phyloP scores from a whole-genome alignment of 2,797 vertebrate species.

The Sebastes wilsoni region DNA sequence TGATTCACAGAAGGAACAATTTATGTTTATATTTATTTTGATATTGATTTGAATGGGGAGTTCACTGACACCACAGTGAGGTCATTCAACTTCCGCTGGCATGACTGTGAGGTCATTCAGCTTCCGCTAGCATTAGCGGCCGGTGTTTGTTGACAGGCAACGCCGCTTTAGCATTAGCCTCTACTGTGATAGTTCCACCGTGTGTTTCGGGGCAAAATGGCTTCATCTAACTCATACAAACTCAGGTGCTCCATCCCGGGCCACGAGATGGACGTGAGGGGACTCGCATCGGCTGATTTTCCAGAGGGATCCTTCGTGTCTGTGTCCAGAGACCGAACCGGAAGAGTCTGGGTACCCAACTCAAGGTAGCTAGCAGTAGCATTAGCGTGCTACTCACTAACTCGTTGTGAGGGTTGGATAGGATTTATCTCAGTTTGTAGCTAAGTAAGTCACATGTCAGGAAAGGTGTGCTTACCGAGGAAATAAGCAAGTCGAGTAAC shows the following conservation, averaged over 20 bases:
- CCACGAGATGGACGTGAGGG: constrained; percentile 94
- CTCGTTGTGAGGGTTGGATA: background rate
- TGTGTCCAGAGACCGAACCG: constrained; percentile 94
- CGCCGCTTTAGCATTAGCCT: constrained; percentile 36
- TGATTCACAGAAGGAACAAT: too few relatives aligned
- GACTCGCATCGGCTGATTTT: constrained; percentile 82
- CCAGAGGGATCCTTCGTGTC: constrained; percentile 92
- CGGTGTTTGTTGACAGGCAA: constrained; percentile 71
- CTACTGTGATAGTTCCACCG: background rate
- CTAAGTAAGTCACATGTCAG: fast-evolving
- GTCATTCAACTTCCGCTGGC: constrained; percentile 60
- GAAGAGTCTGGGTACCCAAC: constrained; percentile 92
- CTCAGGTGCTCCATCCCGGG: constrained; percentile 91
- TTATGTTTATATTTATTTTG: too few relatives aligned
- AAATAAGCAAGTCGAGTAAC: fast-evolving
- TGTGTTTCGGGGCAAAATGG: constrained; percentile 67
- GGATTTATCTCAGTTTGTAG: background rate
- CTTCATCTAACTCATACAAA: constrained; percentile 82
- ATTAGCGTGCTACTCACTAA: constrained; percentile 35
- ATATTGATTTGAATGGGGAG: background rate
- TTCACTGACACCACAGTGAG: background rate
- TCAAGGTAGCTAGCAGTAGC: constrained; percentile 81
- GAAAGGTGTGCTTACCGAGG: fast-evolving
- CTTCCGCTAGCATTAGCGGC: constrained; percentile 64
- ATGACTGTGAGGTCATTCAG: background rate